These are phyloP conservation scores for Todiramphus saurophagus DNA, from an alignment of 2,113 vertebrate genomes.

Conservation along the genomic window DNA sequence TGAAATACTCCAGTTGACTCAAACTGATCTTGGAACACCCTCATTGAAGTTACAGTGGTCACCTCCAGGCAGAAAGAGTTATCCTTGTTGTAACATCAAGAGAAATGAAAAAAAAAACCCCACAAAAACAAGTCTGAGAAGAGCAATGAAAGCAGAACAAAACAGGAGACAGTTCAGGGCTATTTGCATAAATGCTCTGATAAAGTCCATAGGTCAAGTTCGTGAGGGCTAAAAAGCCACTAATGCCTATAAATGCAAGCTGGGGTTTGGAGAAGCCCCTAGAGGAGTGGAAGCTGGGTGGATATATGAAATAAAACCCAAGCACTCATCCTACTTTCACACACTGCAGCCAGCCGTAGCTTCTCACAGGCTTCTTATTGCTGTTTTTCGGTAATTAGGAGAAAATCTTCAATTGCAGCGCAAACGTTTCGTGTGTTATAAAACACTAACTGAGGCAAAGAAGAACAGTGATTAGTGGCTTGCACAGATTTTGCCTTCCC, in stretches of 20 bases:
- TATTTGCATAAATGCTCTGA: background rate
- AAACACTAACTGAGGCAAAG: background rate
- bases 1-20: background rate
- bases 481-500: background rate
- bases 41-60: background rate
- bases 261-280: background rate
- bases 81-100: too few species aligned
- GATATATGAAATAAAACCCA: background rate
- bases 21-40: background rate
- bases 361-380: background rate
- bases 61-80: background rate
- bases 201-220: background rate
- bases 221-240: background rate
- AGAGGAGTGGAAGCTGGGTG: background rate
- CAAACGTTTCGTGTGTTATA: background rate
- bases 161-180: background rate
- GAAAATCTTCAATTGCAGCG: background rate
- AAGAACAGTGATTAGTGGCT: accelerated
- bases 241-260: background rate
- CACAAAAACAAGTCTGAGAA: background rate
- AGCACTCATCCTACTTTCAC: background rate
- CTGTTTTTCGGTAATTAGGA: background rate
- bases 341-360: background rate
- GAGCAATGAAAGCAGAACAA: background rate
- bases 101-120: background rate